phyloP scores from a whole-genome alignment of 2,113 vertebrate genomes.

The Noctilio leporinus region DNA sequence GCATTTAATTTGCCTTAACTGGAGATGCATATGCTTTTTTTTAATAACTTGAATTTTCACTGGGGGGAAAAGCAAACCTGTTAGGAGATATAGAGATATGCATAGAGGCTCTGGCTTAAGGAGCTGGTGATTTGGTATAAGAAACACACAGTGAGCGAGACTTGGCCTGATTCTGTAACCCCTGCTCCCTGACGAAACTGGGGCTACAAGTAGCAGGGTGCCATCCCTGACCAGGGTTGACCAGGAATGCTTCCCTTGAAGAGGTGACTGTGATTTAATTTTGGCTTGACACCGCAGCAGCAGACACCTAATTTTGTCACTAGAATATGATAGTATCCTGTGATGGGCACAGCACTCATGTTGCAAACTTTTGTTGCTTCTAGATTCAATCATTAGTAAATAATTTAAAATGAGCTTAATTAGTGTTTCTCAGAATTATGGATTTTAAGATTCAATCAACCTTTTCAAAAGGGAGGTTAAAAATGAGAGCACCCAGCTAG shows the following conservation, averaged over 20 bases:
- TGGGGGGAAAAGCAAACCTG: background rate
- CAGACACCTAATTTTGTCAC: background rate
- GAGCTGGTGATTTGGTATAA: background rate
- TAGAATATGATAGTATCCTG: background rate
- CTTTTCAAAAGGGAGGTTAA: background rate
- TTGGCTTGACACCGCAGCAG: background rate
- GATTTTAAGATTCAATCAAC: background rate
- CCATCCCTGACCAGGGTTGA: rapidly evolving
- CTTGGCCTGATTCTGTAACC: background rate
- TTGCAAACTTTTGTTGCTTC: background rate
- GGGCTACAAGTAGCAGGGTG: no score
- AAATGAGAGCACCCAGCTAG: background rate
- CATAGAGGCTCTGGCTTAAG: background rate
- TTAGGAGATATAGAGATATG: background rate
- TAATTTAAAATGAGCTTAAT: background rate
- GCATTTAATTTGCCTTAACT: background rate
- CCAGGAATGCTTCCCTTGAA: background rate
- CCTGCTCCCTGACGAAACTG: background rate
- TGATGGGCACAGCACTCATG: background rate
- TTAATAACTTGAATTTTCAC: background rate
- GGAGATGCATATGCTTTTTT: background rate
- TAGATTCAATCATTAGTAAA: background rate
- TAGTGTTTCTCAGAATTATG: background rate
- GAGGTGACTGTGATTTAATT: background rate
- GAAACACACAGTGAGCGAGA: background rate